Evolutionary conservation across 2,797 vertebrate genomes (phyloP).

Genomic region (Neostethus bicornis): DNA sequence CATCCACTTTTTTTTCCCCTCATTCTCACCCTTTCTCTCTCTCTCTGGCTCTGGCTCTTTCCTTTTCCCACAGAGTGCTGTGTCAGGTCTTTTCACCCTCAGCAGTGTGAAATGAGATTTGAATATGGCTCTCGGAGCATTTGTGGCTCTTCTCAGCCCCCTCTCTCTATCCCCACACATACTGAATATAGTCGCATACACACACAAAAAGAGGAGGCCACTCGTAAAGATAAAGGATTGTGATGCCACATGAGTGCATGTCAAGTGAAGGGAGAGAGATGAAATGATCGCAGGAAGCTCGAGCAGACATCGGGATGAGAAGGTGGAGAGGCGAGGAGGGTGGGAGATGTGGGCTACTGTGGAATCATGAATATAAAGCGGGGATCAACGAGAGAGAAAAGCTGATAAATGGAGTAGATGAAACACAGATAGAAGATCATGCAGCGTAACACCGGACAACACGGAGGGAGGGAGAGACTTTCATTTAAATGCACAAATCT

Average conservation of each 20-base stretch:
- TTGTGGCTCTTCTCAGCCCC: constrained; percentile 36
- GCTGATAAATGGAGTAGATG: constrained; percentile 41
- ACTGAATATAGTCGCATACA: constrained; percentile 1
- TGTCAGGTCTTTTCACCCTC: constrained; percentile 77
- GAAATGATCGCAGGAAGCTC: constrained; percentile 17
- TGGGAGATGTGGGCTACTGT: constrained; percentile 10
- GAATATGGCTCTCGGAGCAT: constrained; percentile 75
- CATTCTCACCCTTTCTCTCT: constrained; percentile 25
- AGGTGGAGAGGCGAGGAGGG: constrained; percentile 7
- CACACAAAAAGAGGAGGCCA: constrained; percentile 38
- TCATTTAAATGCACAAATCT: constrained; percentile 44
- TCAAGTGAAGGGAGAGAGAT: constrained; percentile 11
- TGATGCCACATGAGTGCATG: constrained; percentile 50
- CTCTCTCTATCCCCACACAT: neutral
- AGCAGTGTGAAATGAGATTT: constrained; percentile 80
- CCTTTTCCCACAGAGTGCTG: constrained; percentile 63
- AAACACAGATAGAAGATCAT: constrained; percentile 35
- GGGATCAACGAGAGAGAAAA: constrained; percentile 28
- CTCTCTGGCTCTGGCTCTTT: no score
- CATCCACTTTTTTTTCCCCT: constrained; percentile 29
- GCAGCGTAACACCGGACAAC: constrained; percentile 25
- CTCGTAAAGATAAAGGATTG: constrained; percentile 65
- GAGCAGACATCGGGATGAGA: constrained; percentile 21
- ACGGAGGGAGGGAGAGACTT: constrained; percentile 11
- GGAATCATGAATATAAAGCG: constrained; percentile 42